Evolutionary conservation across 2,888 invertebrate species (phyloP).

Genomic region (Latheticus oryzae): DNA sequence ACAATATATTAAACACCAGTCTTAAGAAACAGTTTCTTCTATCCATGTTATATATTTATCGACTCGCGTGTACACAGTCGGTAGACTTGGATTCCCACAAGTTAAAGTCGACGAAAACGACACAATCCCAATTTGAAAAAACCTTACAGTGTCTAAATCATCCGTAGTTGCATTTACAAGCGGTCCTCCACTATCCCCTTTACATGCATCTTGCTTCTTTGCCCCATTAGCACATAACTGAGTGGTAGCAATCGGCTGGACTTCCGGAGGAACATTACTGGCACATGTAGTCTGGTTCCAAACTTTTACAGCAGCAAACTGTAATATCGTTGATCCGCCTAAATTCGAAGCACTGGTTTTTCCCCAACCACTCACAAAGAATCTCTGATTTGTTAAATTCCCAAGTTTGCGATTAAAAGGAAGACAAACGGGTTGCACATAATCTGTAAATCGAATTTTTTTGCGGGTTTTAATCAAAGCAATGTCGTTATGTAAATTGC

Average conservation of each 20-base stretch:
- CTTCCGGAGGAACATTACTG: constrained; percentile 52
- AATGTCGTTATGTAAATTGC: constrained; percentile 70
- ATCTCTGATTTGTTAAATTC: constrained; percentile 57
- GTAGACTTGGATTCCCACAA: constrained; percentile 70
- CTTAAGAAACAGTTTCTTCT: constrained; percentile 63
- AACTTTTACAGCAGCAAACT: constrained; percentile 52
- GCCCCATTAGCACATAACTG: constrained; percentile 77
- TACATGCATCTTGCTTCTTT: constrained; percentile 72
- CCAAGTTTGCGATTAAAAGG: constrained; percentile 58
- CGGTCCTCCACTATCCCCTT: constrained; percentile 78
- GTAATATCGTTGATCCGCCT: constrained; percentile 54
- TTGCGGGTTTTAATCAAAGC: constrained; percentile 67
- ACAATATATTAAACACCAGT: constrained; percentile 28
- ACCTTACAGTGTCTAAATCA: constrained; percentile 62
- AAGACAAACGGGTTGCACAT: constrained; percentile 66
- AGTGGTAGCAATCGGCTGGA: constrained; percentile 50
- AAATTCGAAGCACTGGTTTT: constrained; percentile 40
- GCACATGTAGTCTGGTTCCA: constrained; percentile 56
- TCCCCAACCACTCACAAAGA: constrained; percentile 81
- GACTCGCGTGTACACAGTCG: constrained; percentile 78
- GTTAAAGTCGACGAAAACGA: constrained; percentile 67
- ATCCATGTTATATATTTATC: constrained; percentile 76
- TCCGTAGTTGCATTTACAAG: constrained; percentile 67
- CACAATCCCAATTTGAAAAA: constrained; percentile 70
- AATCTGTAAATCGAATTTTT: constrained; percentile 62